These are phyloP conservation scores for Chrysogorgia sp. DNA, from an alignment of 92 coral and sea anemone species.

Conservation along the genomic window DNA sequence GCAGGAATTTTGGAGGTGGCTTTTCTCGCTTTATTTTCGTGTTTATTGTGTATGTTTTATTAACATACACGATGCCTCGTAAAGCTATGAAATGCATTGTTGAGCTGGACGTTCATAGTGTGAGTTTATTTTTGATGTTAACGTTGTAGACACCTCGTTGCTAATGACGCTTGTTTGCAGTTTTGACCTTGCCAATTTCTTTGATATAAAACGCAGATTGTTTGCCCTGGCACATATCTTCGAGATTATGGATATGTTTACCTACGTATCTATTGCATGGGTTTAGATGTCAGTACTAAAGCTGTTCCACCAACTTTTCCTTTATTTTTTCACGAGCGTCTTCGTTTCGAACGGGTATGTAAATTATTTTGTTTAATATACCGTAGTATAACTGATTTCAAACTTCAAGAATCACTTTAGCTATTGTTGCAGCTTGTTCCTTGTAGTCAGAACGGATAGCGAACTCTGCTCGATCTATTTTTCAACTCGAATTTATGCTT, in stretches of 20 bases:
- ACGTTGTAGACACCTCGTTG: conserved; percentile 65
- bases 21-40: neutral
- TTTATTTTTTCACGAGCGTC: conserved; percentile 91
- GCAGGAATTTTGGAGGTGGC: neutral
- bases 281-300: conserved; percentile 89
- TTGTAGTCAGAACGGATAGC: neutral
- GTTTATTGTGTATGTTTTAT: neutral
- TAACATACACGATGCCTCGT: conserved; percentile 73
- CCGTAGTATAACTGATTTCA: neutral
- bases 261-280: conserved; percentile 95
- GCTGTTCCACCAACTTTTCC: conserved; percentile 98
- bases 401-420: neutral
- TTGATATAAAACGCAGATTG: conserved; percentile 62
- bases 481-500: neutral
- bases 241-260: conserved; percentile 97
- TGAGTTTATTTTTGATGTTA: conserved; percentile 47
- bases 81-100: conserved; percentile 99
- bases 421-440: neutral
- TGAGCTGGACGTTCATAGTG: conserved; percentile 93
- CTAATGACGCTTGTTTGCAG: conserved; percentile 88
- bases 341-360: conserved; percentile 95
- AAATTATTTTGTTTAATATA: conserved; percentile 26
- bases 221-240: conserved; percentile 94
- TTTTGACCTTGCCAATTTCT: conserved; percentile 23
- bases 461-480: conserved; percentile 1